Percentiles rank a stretch among this genome's conserved stretches.
phyloP scores from a whole-genome alignment of 2,113 vertebrate genomes.

The Heloderma charlesbogerti region DNA sequence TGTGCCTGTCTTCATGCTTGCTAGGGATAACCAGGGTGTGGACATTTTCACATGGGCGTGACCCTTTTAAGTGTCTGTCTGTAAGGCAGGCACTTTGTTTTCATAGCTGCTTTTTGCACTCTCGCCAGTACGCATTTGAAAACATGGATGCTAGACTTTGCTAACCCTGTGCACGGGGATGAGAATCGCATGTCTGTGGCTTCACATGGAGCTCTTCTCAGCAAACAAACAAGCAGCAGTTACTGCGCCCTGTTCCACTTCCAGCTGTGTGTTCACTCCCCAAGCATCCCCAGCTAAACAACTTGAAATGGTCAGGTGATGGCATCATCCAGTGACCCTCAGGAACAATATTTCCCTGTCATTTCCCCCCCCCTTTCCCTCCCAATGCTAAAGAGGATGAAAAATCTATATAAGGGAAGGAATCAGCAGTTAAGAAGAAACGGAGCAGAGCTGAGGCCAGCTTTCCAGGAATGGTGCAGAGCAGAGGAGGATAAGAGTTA shows the following conservation, averaged over 20 bases:
- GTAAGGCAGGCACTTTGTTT: background rate
- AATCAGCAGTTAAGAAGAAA: background rate
- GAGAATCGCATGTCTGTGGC: background rate
- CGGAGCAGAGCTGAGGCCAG: background rate
- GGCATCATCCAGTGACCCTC: background rate
- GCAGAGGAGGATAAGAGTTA: background rate
- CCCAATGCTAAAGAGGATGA: background rate
- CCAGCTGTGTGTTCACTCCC: conserved; percentile 5
- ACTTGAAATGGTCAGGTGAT: conserved; percentile 17
- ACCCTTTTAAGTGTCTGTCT: background rate
- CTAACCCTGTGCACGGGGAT: background rate
- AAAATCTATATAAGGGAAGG: conserved; percentile 41
- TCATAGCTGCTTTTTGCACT: background rate
- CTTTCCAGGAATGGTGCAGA: conserved; percentile 19
- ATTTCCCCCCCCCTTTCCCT: background rate
- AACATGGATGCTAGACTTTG: background rate
- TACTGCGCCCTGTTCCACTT: background rate
- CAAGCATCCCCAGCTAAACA: background rate
- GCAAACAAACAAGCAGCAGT: conserved; percentile 3
- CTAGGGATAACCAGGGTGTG: background rate
- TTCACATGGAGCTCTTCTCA: background rate
- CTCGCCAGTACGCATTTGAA: background rate
- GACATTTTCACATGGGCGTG: background rate
- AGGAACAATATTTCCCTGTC: background rate
- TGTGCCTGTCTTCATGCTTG: background rate